These are phyloP conservation scores for Spilarctia lutea DNA, from an alignment of 2,888 invertebrate genomes.

Conservation along the genomic window DNA sequence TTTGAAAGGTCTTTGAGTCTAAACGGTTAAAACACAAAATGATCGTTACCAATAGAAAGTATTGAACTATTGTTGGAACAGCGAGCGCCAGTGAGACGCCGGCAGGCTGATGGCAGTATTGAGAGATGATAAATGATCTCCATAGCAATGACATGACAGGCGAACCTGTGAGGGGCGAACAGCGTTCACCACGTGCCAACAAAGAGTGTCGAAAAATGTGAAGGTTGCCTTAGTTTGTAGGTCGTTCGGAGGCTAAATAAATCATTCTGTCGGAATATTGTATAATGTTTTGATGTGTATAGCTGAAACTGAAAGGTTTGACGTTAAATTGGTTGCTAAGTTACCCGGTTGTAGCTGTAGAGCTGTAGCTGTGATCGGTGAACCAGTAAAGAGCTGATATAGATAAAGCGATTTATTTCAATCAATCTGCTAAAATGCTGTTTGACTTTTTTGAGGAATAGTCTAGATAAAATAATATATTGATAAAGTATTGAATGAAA, in stretches of 20 bases:
- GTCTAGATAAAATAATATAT: neutral
- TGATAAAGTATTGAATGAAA: neutral
- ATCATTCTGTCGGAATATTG: conserved; percentile 81
- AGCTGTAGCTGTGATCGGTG: neutral
- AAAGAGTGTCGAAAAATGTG: conserved; percentile 84
- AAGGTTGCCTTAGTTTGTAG: conserved; percentile 85
- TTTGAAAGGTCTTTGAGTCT: too few species aligned
- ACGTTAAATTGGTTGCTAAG: conserved; percentile 38
- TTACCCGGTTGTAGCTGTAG: conserved; percentile 8
- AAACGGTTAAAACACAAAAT: conserved; percentile 45
- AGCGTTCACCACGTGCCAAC: conserved; percentile 79
- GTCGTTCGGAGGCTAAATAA: conserved; percentile 83
- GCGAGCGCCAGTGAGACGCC: conserved; percentile 83
- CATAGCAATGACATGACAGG: conserved; percentile 81
- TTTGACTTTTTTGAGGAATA: neutral
- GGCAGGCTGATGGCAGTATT: conserved; percentile 77
- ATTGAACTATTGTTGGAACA: conserved; percentile 54
- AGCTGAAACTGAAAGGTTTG: conserved; percentile 51
- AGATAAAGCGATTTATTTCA: neutral
- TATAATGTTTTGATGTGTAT: conserved; percentile 66
- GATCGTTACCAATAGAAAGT: conserved; percentile 52
- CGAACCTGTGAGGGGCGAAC: conserved; percentile 79
- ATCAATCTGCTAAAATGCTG: neutral
- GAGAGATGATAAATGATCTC: conserved; percentile 83
- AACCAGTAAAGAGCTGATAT: neutral